Conservation (phyloP, 2,113 vertebrate genomes). For the Myrmecobius fasciatus region DNA sequence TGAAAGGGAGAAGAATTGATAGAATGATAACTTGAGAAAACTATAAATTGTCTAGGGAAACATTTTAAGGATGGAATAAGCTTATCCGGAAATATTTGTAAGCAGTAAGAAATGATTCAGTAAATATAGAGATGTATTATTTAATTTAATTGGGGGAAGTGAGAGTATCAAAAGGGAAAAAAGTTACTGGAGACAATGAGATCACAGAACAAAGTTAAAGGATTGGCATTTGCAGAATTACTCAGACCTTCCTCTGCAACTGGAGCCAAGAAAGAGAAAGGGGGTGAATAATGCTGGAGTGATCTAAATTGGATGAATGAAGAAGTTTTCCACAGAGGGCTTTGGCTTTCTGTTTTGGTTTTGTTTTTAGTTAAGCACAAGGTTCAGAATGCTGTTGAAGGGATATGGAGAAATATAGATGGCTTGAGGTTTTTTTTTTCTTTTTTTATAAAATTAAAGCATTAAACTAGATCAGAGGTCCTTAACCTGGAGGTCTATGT, state of each 20-base stretch:
- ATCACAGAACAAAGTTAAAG: background rate
- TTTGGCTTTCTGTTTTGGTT: background rate
- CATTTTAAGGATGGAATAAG: background rate
- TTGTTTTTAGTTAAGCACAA: background rate
- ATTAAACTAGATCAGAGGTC: background rate
- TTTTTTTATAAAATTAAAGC: background rate
- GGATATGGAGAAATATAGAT: background rate
- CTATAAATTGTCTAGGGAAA: background rate
- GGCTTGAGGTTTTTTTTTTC: background rate
- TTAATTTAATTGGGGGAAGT: background rate
- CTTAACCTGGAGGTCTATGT: background rate
- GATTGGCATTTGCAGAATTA: background rate
- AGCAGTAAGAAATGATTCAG: background rate
- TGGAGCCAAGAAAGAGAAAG: background rate
- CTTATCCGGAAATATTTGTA: background rate
- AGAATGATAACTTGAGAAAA: background rate
- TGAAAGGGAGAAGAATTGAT: background rate
- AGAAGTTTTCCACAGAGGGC: background rate
- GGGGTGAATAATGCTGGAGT: background rate
- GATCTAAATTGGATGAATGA: background rate
- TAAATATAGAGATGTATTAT: no score
- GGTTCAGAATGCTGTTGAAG: background rate
- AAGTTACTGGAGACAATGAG: background rate
- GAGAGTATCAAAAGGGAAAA: background rate
- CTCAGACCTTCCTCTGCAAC: background rate